Evolutionary conservation across 64 coral and sea anemone species (phyloP), one percentile per base, ranked within the genome.

Genomic region (Hydrozoanthus tunicans): DNA sequence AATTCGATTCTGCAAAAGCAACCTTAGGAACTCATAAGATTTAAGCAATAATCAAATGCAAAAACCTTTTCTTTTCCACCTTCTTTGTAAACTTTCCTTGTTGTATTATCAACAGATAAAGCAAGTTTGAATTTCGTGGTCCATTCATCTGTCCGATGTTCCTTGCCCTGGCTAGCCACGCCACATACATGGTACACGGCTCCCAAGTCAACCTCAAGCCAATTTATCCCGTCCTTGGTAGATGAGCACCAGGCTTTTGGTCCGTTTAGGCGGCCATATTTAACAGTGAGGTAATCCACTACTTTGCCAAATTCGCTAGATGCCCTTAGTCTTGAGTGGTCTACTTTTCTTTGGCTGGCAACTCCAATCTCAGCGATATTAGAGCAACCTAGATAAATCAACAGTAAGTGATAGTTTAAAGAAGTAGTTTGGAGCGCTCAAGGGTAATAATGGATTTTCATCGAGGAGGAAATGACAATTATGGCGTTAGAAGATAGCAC

Each of bases 91-190:
- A 82, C 5, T 32, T 27, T 15, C 25, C 56, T 13, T 43, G 61
- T 82, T 13, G 80, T 64, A 26, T 82, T 82, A 9, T 82, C 25
- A 15, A 53, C 11, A 5, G 61, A 82, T 12, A 82, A 82, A 52
- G 80, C 61, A 7, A 82, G 80, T 51, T 82, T 82, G 32, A 65
- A 82, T 7, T 13, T 88, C 3, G 80, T 82, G 61, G 80, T 82
- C 80, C 80, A 82, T 65, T 82, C 80, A 53, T 82, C 32, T 7
- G 80, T 82, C 7, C 80, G 61, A 82, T 82, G 61, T 82, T 82
- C 80, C 61, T 82, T 82, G 61, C 80, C 80, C 60, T 82, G 80
- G 6, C 59, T 82, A 82, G 80, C 80, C 80, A 82, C 80, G 32
- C 80, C 80, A 53, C 80, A 82, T 82, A 82, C 11, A 82, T 53